phyloP scores from a whole-genome alignment of 1,140 invertebrate species.

The Drosophila kikkawai region DNA sequence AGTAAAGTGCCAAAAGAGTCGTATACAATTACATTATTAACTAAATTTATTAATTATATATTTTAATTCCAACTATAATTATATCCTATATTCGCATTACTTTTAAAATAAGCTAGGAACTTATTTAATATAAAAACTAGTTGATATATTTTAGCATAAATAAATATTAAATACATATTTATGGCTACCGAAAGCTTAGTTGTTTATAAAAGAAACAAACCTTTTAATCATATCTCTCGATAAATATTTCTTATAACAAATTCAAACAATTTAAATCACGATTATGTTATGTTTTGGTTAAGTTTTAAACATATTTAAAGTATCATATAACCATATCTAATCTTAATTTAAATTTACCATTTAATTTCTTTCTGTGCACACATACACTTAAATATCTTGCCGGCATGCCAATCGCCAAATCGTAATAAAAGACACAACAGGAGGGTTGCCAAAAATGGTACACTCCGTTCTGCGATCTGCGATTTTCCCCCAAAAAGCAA shows the following conservation, averaged over 20 bases:
- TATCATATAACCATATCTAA: neutral
- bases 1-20: too few relatives aligned
- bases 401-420: constrained; percentile 39
- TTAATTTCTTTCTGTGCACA: neutral
- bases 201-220: neutral
- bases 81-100: neutral
- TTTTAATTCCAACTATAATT: neutral
- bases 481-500: constrained; percentile 31
- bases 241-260: neutral
- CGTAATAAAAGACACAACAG: constrained; percentile 77
- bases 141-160: neutral
- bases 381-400: constrained; percentile 10
- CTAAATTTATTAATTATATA: neutral
- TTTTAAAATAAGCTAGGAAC: neutral
- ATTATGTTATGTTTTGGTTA: neutral
- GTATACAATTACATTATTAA: neutral
- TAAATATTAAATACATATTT: neutral
- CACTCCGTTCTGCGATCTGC: constrained; percentile 52
- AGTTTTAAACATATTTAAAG: neutral
- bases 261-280: neutral
- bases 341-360: neutral
- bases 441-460: constrained; percentile 81
- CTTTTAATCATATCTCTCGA: too few relatives aligned
- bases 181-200: neutral
- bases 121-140: neutral